Evolutionary conservation across 2,113 vertebrate species (phyloP).

Genomic region (Sarotherodon lohbergeri): DNA sequence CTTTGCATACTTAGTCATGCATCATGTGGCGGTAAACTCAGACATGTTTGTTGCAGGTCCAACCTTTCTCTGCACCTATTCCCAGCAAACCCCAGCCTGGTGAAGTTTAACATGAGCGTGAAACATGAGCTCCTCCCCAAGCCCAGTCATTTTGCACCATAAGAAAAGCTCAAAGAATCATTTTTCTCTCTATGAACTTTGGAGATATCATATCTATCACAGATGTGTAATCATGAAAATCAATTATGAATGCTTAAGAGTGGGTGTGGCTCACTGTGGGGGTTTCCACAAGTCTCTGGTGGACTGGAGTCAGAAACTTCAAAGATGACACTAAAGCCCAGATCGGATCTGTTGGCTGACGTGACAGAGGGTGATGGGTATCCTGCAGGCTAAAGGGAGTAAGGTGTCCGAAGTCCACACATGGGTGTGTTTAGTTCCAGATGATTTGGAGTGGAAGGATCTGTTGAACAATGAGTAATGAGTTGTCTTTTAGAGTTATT

Average conservation of each 20-base stretch:
- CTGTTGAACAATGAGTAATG: constrained; percentile 41
- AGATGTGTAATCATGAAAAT: constrained; percentile 21
- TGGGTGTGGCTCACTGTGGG: neutral
- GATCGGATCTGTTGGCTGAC: neutral
- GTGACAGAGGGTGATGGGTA: neutral
- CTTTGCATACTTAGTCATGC: neutral
- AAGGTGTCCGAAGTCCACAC: constrained; percentile 21
- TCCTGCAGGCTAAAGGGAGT: neutral
- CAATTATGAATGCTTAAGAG: constrained; percentile 31
- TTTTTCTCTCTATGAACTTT: constrained; percentile 3
- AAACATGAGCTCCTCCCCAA: neutral
- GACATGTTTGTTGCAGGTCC: neutral
- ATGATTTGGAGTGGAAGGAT: constrained; percentile 44
- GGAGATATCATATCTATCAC: constrained; percentile 20
- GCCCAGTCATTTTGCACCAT: neutral
- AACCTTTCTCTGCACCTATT: neutral
- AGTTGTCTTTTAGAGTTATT: constrained; percentile 11
- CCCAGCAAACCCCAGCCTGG: neutral
- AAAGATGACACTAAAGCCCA: constrained; percentile 14
- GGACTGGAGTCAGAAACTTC: constrained; percentile 1
- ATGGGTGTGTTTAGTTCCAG: constrained; percentile 60
- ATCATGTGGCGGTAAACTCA: neutral
- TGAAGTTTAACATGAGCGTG: neutral
- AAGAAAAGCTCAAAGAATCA: neutral
- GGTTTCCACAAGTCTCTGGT: constrained; percentile 20